These are phyloP conservation scores for Erebia ligea DNA, from an alignment of 2,888 invertebrate genomes.

Conservation along the genomic window DNA sequence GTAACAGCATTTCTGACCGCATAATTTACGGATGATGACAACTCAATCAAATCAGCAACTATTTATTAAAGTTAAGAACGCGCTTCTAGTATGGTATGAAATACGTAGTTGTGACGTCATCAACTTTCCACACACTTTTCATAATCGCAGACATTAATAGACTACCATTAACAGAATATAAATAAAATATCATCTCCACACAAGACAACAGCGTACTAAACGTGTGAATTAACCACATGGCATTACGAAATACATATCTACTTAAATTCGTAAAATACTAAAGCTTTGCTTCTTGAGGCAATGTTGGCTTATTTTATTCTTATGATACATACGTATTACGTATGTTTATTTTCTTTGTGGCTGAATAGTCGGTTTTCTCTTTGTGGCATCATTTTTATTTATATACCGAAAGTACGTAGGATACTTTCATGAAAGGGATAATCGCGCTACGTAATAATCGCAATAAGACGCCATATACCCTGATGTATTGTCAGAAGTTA, in stretches of 20 bases:
- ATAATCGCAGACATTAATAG: too few species aligned
- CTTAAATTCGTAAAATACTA: slow-evolving; percentile 5
- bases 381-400: slow-evolving; percentile 10
- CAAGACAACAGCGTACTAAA: slow-evolving; percentile 9
- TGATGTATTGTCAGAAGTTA: too few species aligned
- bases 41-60: too few species aligned
- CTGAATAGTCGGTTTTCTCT: not conserved
- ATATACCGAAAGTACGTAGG: not conserved
- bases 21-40: not conserved
- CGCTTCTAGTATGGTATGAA: not conserved
- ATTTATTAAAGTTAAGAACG: too few species aligned
- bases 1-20: not conserved
- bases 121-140: not conserved
- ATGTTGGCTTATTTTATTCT: slow-evolving; percentile 1
- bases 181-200: slow-evolving; percentile 10
- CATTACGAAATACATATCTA: not conserved
- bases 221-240: slow-evolving; percentile 27
- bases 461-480: not conserved
- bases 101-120: not conserved
- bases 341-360: slow-evolving; percentile 9
- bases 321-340: not conserved
- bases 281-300: slow-evolving; percentile 8
- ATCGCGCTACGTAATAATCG: not conserved
- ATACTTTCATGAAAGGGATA: not conserved
- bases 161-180: not conserved